phyloP scores from a whole-genome alignment of 2,888 invertebrate species.

The Mechanitis messenoides region DNA sequence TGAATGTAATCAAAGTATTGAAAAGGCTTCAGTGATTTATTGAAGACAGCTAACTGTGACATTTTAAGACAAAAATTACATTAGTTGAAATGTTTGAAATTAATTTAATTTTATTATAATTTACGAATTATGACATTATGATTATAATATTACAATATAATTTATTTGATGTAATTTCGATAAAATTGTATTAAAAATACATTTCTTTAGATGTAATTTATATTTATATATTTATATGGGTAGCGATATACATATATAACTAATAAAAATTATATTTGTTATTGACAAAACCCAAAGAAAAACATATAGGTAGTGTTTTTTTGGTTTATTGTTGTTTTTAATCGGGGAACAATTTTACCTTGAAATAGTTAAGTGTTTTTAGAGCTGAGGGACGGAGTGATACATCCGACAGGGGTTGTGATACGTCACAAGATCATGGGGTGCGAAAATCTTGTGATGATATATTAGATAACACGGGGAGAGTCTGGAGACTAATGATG shows the following conservation, averaged over 20 bases:
- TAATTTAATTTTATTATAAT: background rate
- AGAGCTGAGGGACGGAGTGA: slow-evolving; percentile 31
- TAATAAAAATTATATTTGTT: no score
- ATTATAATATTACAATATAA: background rate
- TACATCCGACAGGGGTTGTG: slow-evolving; percentile 43
- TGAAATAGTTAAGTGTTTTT: slow-evolving; percentile 10
- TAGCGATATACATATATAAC: no score
- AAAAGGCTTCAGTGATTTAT: slow-evolving; percentile 22
- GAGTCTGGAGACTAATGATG: slow-evolving; percentile 27
- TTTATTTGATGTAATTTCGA: background rate
- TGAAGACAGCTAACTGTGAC: slow-evolving; percentile 25
- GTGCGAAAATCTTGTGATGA: slow-evolving; percentile 51
- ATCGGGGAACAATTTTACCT: background rate
- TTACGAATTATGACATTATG: background rate
- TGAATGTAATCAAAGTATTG: background rate
- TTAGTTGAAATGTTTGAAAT: background rate
- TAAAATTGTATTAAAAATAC: background rate
- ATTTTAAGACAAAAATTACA: slow-evolving; percentile 6
- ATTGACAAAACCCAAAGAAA: no score
- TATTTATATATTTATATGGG: no score
- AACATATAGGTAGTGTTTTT: no score
- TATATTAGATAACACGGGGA: slow-evolving; percentile 38
- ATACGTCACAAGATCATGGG: slow-evolving; percentile 33
- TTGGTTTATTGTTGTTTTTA: no score
- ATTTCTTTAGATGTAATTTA: no score